Percentiles rank a stretch among this genome's conserved stretches.
Conservation (phyloP, 2,113 vertebrate species). For the Hucho hucho region DNA sequence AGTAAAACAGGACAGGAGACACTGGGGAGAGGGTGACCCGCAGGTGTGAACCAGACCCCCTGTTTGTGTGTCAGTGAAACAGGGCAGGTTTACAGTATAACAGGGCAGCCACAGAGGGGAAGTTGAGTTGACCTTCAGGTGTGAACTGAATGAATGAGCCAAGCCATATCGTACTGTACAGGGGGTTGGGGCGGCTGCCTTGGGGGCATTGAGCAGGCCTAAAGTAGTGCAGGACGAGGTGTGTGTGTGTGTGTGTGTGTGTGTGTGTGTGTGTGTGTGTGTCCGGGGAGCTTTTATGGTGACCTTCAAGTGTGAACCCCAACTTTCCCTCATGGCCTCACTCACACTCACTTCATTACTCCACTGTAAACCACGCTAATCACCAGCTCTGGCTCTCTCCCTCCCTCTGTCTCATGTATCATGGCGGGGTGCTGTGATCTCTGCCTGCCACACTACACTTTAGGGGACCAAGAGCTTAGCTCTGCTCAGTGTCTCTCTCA, state of each 20-base stretch:
- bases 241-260: background rate
- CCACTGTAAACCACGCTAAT: slow-evolving; percentile 34
- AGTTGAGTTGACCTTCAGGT: slow-evolving; percentile 5
- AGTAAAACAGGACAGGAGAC: background rate
- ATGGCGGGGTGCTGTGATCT: too few species aligned
- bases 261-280: background rate
- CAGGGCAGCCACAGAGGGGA: background rate
- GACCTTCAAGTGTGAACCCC: slow-evolving; percentile 63
- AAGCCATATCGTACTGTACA: background rate
- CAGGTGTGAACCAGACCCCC: background rate
- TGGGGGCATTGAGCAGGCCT: background rate
- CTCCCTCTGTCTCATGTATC: background rate
- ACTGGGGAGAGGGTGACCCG: background rate
- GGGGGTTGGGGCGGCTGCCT: background rate
- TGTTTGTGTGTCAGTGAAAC: background rate
- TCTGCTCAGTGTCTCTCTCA: background rate
- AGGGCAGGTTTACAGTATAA: background rate
- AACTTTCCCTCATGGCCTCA: slow-evolving; percentile 13
- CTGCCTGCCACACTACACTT: too few species aligned
- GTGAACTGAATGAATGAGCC: background rate
- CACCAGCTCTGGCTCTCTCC: slow-evolving; percentile 7
- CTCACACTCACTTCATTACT: slow-evolving; percentile 23
- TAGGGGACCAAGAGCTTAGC: too few species aligned
- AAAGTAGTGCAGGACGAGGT: background rate
- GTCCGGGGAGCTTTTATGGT: slow-evolving; percentile 3